phyloP scores from a whole-genome alignment of 2,888 invertebrate species.

The Diploptera punctata region DNA sequence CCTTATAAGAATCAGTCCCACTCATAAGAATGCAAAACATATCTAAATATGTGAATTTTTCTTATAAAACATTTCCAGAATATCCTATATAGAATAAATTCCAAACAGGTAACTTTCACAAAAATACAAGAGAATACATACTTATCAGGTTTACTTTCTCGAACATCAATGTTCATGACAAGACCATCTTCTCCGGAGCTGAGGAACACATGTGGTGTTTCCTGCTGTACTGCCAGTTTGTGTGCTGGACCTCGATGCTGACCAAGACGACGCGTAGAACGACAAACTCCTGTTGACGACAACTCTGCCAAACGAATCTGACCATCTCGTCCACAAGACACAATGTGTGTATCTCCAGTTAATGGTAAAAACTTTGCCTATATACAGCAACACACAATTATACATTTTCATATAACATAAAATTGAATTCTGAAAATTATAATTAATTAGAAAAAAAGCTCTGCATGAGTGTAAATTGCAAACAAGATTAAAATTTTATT shows the following conservation, averaged over 20 bases:
- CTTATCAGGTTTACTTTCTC: slow-evolving; percentile 71
- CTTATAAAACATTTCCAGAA: too few species aligned
- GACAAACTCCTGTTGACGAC: slow-evolving; percentile 57
- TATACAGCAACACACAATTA: too few species aligned
- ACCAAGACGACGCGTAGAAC: slow-evolving; percentile 66
- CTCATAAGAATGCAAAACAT: too few species aligned
- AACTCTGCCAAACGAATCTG: slow-evolving; percentile 69
- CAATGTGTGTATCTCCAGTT: slow-evolving; percentile 80
- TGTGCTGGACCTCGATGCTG: slow-evolving; percentile 81
- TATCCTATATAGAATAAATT: too few species aligned
- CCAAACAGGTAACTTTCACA: too few species aligned
- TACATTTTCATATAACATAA: too few species aligned
- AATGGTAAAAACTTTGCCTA: slow-evolving; percentile 83
- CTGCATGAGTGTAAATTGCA: too few species aligned
- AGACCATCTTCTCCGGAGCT: slow-evolving; percentile 91
- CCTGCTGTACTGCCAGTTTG: slow-evolving; percentile 79
- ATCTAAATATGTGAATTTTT: too few species aligned
- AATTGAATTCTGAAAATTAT: too few species aligned
- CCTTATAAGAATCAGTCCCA: too few species aligned
- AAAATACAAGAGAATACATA: slow-evolving; percentile 51
- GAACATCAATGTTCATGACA: slow-evolving; percentile 81
- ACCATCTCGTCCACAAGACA: slow-evolving; percentile 89
- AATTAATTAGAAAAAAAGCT: too few species aligned
- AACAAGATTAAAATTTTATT: too few species aligned
- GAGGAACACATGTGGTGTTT: slow-evolving; percentile 74